A percentile compares a stretch with the other conserved stretches of the same genome.
Conservation (phyloP, 2,888 invertebrate species). For the Diarsia dahlii region DNA sequence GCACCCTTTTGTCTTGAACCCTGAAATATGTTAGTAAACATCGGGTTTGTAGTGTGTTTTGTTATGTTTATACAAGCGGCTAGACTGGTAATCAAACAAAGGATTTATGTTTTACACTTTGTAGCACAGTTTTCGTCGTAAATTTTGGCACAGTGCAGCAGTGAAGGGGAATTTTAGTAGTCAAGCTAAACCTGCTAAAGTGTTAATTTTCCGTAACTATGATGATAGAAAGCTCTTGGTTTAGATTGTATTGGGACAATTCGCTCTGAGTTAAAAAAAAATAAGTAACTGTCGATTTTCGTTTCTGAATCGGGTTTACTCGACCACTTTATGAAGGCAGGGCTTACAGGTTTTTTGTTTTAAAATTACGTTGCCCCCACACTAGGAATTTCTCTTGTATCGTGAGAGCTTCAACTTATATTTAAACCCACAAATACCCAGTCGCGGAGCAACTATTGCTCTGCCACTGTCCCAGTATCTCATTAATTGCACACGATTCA, state of each 20-base stretch:
- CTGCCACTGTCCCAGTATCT: no score
- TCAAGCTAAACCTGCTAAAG: background rate
- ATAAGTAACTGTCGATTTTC: background rate
- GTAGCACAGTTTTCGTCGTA: background rate
- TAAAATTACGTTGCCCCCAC: no score
- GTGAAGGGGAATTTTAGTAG: background rate
- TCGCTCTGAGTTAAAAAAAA: background rate
- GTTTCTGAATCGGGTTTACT: background rate
- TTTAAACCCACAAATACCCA: no score
- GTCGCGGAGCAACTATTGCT: no score
- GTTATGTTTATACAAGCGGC: constrained; percentile 23
- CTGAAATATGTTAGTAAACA: constrained; percentile 49
- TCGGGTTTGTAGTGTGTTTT: background rate
- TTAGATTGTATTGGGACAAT: background rate
- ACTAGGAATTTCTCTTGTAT: no score
- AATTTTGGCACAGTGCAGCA: background rate
- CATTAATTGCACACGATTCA: no score
- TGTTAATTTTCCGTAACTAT: background rate
- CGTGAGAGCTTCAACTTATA: no score
- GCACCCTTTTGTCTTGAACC: constrained; percentile 46
- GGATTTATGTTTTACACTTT: constrained; percentile 15
- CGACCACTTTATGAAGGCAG: background rate
- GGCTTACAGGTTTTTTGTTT: background rate
- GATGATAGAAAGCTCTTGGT: background rate
- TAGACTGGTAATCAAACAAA: constrained; percentile 37